Evolutionary conservation across 1,140 invertebrate species (phyloP), one percentile per base, ranked within the genome.

Genomic region (Nautilus pompilius): DNA sequence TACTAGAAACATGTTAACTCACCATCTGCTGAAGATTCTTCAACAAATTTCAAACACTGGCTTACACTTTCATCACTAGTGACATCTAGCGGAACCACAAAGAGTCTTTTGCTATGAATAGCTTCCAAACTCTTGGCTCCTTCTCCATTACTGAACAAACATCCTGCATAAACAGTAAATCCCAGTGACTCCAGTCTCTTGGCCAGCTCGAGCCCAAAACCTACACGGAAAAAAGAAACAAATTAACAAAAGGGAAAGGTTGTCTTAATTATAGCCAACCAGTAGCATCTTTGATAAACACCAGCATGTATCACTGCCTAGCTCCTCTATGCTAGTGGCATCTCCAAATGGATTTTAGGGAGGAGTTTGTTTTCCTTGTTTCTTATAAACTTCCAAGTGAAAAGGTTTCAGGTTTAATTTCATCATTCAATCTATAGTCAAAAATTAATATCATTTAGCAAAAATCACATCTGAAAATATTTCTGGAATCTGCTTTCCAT

Each of bases 111-210:
- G 8, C 80, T 71, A 17, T 69, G 66, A 33, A 69, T 62, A 46
- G 66, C 51, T 48, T 69, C 68, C 26, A 86, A 69, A 2, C 63
- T 58, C 29, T 66, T 60, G 0, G 82, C 82, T 1, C 84, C 84
- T 28, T 77, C 72, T 6, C 82, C 72, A 3, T 86, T 78, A 0
- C 80, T 77, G 5, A 84, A 71, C 33, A 91, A 83, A 75, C 91
- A 90, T 3, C 88, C 87, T 17, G 91, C 91, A 66, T 78, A 85
- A 2, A 86, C 84, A 55, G 78, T 72, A 51, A 82, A 81, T 8
- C 82, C 84, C 45, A 74, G 57, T 8, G 57, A 45, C 58, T 81
- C 75, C 15, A 86, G 66, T 30, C 76, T 72, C 15, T 69, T 68
- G 0, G 85, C 85, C 29, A 84, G 66, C 6, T 72, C 59, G 49